A percentile compares a stretch with the other conserved stretches of the same genome.
Conservation (phyloP, 1,140 invertebrate genomes). For the Marisa cornuarietis region DNA sequence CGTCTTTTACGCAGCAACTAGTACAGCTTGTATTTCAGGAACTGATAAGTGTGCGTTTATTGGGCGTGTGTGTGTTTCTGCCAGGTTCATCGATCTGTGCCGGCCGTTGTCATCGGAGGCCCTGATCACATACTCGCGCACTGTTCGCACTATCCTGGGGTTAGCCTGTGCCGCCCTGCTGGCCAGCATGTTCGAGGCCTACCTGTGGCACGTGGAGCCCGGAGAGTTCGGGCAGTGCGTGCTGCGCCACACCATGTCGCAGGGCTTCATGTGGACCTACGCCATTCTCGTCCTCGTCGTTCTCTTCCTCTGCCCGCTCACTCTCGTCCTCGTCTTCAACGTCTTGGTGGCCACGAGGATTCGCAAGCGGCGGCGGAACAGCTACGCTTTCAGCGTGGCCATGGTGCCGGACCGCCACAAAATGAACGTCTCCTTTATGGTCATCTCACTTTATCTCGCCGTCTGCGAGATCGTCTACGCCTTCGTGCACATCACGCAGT, state of each 20-base stretch:
- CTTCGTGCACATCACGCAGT: slow-evolving; percentile 18
- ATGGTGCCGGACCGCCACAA: slow-evolving; percentile 22
- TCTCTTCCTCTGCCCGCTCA: slow-evolving; percentile 19
- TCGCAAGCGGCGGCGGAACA: not conserved
- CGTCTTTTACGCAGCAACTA: too few relatives aligned
- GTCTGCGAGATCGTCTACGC: slow-evolving; percentile 26
- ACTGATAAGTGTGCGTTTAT: not conserved
- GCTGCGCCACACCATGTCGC: slow-evolving; percentile 13
- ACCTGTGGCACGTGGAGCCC: slow-evolving; percentile 15
- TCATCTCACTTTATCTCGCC: slow-evolving; percentile 25
- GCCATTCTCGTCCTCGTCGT: slow-evolving; percentile 18
- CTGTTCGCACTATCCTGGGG: slow-evolving; percentile 10
- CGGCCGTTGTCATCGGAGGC: slow-evolving; percentile 7
- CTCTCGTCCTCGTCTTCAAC: slow-evolving; percentile 21
- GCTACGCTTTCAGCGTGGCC: slow-evolving; percentile 17
- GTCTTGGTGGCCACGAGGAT: slow-evolving; percentile 4
- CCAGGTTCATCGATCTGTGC: slow-evolving; percentile 24
- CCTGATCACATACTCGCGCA: slow-evolving; percentile 5
- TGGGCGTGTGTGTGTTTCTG: not conserved
- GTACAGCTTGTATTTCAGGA: too few relatives aligned
- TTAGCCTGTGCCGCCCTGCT: slow-evolving; percentile 6
- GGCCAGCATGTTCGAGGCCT: slow-evolving; percentile 12
- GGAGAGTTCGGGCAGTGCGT: not conserved
- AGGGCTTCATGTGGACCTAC: slow-evolving; percentile 23
- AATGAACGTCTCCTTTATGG: slow-evolving; percentile 22